A percentile compares a stretch with the other conserved stretches of the same genome.
Conservation (phyloP, 2,113 vertebrate species). For the Ochotona princeps region DNA sequence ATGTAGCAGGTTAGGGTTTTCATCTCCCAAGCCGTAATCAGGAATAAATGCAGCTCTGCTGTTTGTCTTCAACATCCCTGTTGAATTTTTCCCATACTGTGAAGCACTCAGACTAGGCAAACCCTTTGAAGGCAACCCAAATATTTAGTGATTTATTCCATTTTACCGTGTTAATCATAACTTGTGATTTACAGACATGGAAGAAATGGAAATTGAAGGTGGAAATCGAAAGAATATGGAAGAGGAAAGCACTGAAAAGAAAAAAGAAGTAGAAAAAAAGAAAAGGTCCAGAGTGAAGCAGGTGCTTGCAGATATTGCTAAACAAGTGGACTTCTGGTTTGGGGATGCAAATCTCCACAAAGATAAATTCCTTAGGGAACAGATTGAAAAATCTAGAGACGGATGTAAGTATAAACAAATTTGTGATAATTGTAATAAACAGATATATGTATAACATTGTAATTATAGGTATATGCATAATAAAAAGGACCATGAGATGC, state of each 20-base stretch:
- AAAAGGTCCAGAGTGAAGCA: slow-evolving; percentile 97
- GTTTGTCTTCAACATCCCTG: too few species aligned
- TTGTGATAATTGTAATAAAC: too few species aligned
- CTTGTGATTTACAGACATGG: background rate
- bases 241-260: slow-evolving; percentile 87
- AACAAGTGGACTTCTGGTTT: slow-evolving; percentile 99
- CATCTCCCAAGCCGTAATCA: too few species aligned
- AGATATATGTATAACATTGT: too few species aligned
- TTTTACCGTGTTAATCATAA: background rate
- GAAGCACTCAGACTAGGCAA: too few species aligned
- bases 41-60: too few species aligned
- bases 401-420: slow-evolving; percentile 90
- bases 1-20: too few species aligned
- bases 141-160: too few species aligned
- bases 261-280: slow-evolving; percentile 95
- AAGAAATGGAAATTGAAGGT: slow-evolving; percentile 86
- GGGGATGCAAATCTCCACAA: slow-evolving; percentile 98
- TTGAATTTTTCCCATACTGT: too few species aligned
- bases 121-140: too few species aligned
- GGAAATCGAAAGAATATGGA: slow-evolving; percentile 76
- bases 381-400: slow-evolving; percentile 94
- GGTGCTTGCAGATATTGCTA: slow-evolving; percentile 95
- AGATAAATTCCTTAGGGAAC: slow-evolving; percentile 94
- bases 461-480: too few species aligned
- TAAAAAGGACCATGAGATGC: too few species aligned